Percentiles rank a stretch among this genome's conserved stretches.
These are phyloP conservation scores for Chromoteleia sp. DNA, from an alignment of 2,888 invertebrate species.

Conservation along the genomic window DNA sequence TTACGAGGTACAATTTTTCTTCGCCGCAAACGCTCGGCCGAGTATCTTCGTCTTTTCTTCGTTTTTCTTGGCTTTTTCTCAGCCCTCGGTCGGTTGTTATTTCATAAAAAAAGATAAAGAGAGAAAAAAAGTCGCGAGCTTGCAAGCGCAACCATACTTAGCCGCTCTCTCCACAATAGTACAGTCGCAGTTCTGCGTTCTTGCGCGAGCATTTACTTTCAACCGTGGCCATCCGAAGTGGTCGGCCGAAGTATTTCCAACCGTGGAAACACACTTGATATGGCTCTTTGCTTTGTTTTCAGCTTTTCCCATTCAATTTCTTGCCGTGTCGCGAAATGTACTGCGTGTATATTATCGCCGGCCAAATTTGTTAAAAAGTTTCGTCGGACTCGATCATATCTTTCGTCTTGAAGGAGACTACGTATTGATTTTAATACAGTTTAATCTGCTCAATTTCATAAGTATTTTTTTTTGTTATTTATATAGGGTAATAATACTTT, in stretches of 20 bases:
- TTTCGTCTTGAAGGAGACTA: too few species aligned
- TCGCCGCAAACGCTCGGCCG: too few species aligned
- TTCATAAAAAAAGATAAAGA: conserved; percentile 29
- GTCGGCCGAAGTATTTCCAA: conserved; percentile 36
- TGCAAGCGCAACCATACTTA: conserved; percentile 42
- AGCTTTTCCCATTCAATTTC: conserved; percentile 39
- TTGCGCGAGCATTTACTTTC: conserved; percentile 37
- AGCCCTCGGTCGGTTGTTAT: conserved; percentile 28
- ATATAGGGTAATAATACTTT: too few species aligned
- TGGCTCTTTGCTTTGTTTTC: conserved; percentile 51
- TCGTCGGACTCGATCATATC: not conserved
- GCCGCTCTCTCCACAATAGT: conserved; percentile 17
- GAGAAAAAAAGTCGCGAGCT: too few species aligned
- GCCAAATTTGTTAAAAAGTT: not conserved
- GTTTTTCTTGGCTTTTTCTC: conserved; percentile 34
- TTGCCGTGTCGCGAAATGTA: conserved; percentile 11
- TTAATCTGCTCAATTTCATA: too few species aligned
- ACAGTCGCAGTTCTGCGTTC: conserved; percentile 29
- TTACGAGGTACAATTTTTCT: conserved; percentile 48
- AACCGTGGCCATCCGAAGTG: conserved; percentile 10
- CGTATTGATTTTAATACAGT: too few species aligned
- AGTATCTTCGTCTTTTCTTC: conserved; percentile 30
- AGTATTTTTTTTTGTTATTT: too few species aligned
- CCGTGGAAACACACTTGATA: conserved; percentile 45
- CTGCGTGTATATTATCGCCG: conserved; percentile 8